Evolutionary conservation across 2,797 vertebrate genomes (phyloP).

Genomic region (Lutjanus campechanus): DNA sequence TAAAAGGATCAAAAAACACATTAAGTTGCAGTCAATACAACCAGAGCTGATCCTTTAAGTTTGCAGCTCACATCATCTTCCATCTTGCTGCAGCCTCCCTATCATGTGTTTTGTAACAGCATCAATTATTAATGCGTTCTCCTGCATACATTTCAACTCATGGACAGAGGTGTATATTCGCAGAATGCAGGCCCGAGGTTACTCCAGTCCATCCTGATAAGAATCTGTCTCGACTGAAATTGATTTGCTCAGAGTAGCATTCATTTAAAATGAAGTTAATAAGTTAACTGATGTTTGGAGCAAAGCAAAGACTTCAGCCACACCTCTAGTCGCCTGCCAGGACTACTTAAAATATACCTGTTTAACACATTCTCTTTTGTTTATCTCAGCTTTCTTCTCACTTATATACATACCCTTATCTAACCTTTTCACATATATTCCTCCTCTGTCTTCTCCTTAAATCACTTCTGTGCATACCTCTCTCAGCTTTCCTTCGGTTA

Average conservation of each 20-base stretch:
- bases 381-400: constrained; percentile 1
- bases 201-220: constrained; percentile 49
- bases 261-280: constrained; percentile 56
- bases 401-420: constrained; percentile 8
- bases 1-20: constrained; percentile 13
- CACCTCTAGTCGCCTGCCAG: constrained; percentile 2
- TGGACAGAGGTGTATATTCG: constrained; percentile 58
- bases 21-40: constrained; percentile 17
- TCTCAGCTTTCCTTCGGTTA: background rate
- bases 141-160: constrained; percentile 70
- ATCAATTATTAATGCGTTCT: constrained; percentile 72
- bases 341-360: constrained; percentile 15
- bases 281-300: constrained; percentile 35
- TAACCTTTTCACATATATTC: constrained; percentile 14
- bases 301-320: constrained; percentile 9
- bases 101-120: constrained; percentile 68
- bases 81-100: constrained; percentile 58
- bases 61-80: constrained; percentile 58
- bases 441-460: background rate
- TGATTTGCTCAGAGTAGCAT: constrained; percentile 44
- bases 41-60: constrained; percentile 40
- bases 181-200: constrained; percentile 55
- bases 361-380: constrained; percentile 26
- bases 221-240: constrained; percentile 46
- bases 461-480: background rate